Percentiles rank a stretch among this genome's conserved stretches.
Evolutionary conservation across 2,797 vertebrate genomes (phyloP).

Genomic region (Myotis myotis): DNA sequence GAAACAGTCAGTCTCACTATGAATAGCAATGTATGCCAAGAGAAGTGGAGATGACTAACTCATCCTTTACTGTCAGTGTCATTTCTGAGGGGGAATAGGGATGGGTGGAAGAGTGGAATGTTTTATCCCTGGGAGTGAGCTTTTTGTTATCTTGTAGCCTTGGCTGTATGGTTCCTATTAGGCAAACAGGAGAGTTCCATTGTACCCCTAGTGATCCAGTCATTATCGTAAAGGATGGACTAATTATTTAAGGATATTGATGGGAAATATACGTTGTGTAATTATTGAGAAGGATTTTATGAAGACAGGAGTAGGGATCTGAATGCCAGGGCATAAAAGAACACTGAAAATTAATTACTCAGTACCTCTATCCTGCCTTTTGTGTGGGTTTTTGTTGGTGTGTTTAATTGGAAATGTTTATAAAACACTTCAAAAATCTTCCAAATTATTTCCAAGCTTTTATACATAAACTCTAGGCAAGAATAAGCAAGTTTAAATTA

Average conservation of each 20-base stretch:
- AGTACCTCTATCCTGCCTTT: neutral
- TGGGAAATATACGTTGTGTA: neutral
- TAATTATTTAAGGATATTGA: neutral
- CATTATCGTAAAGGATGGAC: neutral
- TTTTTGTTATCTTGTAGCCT: neutral
- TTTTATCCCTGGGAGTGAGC: neutral
- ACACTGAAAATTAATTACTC: neutral
- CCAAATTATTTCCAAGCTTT: neutral
- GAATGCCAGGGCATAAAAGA: neutral
- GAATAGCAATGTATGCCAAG: neutral
- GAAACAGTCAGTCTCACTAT: neutral
- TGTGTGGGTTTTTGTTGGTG: neutral
- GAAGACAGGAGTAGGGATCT: neutral
- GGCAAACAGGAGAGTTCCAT: neutral
- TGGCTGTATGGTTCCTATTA: neutral
- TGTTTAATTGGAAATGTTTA: conserved; percentile 50
- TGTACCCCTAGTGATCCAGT: neutral
- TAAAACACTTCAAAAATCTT: conserved; percentile 24
- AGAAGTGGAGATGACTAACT: neutral
- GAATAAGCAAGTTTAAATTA: conserved; percentile 22
- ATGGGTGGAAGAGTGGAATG: neutral
- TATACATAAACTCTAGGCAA: neutral
- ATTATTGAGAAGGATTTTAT: conserved; percentile 34
- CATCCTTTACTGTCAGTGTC: neutral
- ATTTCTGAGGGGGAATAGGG: neutral